Evolutionary conservation across 2,797 vertebrate species (phyloP).

Genomic region (Cossypha caffra): DNA sequence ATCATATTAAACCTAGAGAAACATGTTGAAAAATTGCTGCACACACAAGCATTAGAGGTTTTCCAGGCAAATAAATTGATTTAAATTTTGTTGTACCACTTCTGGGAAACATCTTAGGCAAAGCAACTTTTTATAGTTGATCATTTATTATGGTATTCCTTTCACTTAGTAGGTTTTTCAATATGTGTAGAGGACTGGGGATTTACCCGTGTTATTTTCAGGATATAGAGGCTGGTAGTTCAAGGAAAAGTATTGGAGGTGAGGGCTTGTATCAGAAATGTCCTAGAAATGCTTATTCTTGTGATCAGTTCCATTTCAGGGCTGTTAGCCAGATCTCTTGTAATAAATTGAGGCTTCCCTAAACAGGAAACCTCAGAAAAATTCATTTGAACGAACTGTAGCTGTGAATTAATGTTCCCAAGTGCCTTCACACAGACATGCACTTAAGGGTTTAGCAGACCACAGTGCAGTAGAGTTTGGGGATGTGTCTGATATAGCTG

Average conservation of each 20-base stretch:
- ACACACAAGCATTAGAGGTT: not conserved
- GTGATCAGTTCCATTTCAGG: not conserved
- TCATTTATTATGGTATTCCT: not conserved
- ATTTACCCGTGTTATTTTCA: slow-evolving; percentile 7
- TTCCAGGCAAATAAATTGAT: not conserved
- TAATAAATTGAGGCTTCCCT: slow-evolving; percentile 14
- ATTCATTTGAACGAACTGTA: slow-evolving; percentile 7
- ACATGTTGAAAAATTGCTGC: not conserved
- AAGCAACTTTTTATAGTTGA: not conserved
- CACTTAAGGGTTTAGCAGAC: not conserved
- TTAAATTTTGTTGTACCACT: not conserved
- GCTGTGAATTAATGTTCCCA: slow-evolving; percentile 1
- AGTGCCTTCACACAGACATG: not conserved
- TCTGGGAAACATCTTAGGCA: not conserved
- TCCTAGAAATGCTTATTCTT: not conserved
- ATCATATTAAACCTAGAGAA: not conserved
- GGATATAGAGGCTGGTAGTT: not conserved
- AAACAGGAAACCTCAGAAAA: slow-evolving; percentile 43
- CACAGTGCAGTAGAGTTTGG: not conserved
- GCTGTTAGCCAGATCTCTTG: not conserved
- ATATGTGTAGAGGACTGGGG: not conserved
- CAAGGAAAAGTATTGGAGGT: not conserved
- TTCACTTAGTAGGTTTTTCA: not conserved
- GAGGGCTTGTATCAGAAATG: not conserved
- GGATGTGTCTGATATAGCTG: not conserved